Conservation (phyloP, 2,888 invertebrate genomes). For the Elmis aenea region DNA sequence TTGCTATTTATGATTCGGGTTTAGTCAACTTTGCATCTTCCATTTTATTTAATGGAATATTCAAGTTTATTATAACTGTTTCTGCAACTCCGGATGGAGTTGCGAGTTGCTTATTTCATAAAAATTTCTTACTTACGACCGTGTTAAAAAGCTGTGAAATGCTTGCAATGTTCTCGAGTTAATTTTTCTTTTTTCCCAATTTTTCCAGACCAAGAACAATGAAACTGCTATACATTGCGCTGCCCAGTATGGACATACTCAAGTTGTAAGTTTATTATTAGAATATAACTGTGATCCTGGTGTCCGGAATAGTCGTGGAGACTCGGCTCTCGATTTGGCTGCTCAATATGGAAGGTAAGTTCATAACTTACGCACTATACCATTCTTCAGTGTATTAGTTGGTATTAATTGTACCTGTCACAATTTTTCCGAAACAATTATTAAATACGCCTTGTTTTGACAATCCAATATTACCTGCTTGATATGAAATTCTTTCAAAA, state of each 20-base stretch:
- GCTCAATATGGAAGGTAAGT: slow-evolving; percentile 81
- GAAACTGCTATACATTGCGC: slow-evolving; percentile 93
- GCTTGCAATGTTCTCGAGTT: too few relatives aligned
- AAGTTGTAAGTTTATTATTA: slow-evolving; percentile 76
- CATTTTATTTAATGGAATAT: slow-evolving; percentile 20
- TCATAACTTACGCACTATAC: too few relatives aligned
- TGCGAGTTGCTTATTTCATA: too few relatives aligned
- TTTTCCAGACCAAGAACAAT: slow-evolving; percentile 73
- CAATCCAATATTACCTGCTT: too few relatives aligned
- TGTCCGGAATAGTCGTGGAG: slow-evolving; percentile 79
- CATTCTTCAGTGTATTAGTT: too few relatives aligned
- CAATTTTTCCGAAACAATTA: slow-evolving; percentile 8
- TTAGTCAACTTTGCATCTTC: slow-evolving; percentile 14
- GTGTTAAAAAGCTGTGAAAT: too few relatives aligned
- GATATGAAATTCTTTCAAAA: too few relatives aligned
- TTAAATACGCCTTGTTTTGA: too few relatives aligned
- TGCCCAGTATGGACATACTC: slow-evolving; percentile 87
- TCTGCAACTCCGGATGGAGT: too few relatives aligned
- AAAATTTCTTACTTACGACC: too few relatives aligned
- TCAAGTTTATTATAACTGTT: slow-evolving; percentile 11
- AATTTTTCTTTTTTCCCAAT: too few relatives aligned
- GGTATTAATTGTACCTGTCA: neutral
- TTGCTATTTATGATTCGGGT: slow-evolving; percentile 23
- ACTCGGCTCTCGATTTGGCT: slow-evolving; percentile 90
- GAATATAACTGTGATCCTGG: slow-evolving; percentile 84